Conservation (phyloP, 1,140 invertebrate genomes). For the Campoletis sonorensis region DNA sequence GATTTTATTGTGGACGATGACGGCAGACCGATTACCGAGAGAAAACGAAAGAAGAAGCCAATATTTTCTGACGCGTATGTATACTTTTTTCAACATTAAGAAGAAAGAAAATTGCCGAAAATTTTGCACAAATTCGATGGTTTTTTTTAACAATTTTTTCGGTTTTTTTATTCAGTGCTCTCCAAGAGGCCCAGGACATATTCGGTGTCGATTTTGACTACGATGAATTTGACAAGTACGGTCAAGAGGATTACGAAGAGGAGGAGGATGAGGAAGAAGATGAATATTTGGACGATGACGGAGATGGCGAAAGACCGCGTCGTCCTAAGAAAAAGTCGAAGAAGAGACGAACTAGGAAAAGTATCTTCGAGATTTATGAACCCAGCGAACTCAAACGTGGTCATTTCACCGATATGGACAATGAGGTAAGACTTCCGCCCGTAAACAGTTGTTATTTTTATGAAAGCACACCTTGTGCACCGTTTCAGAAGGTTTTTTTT, state of each 20-base stretch:
- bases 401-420: constrained; percentile 96
- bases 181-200: constrained; percentile 99
- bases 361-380: constrained; percentile 97
- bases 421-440: constrained; percentile 81
- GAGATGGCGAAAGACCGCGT: constrained; percentile 78
- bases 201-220: constrained; percentile 99
- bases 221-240: constrained; percentile 95
- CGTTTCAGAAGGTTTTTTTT: not conserved
- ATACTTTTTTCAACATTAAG: constrained; percentile 25
- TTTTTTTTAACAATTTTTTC: constrained; percentile 45
- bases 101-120: no score
- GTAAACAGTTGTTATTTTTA: no score
- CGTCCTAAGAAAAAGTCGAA: constrained; percentile 84
- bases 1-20: constrained; percentile 99
- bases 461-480: no score
- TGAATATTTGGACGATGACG: constrained; percentile 85
- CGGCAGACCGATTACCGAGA: constrained; percentile 92
- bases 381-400: constrained; percentile 97
- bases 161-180: constrained; percentile 81
- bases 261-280: constrained; percentile 86
- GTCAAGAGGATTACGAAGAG: constrained; percentile 91
- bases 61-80: constrained; percentile 94
- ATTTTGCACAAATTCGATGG: not conserved
- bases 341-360: constrained; percentile 90
- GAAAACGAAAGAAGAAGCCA: constrained; percentile 90